phyloP scores from a whole-genome alignment of 2,797 vertebrate species.

The Ciconia nigra region DNA sequence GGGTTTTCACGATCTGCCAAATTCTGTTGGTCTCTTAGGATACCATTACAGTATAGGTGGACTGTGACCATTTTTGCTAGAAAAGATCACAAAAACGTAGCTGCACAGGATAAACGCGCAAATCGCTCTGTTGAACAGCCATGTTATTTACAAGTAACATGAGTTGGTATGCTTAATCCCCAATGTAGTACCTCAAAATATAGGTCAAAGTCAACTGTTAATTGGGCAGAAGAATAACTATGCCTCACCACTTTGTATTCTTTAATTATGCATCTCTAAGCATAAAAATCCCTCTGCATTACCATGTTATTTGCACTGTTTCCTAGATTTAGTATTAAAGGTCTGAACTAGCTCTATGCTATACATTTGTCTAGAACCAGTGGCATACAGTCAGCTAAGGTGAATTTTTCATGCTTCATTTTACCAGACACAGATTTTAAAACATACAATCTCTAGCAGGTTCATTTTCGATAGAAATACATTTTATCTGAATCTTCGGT shows the following conservation, averaged over 20 bases:
- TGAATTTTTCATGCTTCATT: not conserved
- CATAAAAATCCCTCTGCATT: not conserved
- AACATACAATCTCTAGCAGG: not conserved
- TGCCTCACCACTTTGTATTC: not conserved
- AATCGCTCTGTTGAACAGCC: not conserved
- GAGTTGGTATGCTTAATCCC: not conserved
- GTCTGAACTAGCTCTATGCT: not conserved
- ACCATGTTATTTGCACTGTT: not conserved
- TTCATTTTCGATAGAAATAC: not conserved
- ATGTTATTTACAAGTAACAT: not conserved
- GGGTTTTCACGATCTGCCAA: not conserved
- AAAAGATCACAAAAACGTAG: not conserved
- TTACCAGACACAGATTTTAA: not conserved
- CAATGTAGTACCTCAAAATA: not conserved
- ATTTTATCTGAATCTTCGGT: not conserved
- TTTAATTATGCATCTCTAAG: conserved; percentile 15
- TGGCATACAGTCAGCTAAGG: not conserved
- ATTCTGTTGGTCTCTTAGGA: not conserved
- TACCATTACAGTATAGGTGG: not conserved
- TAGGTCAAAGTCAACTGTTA: conserved; percentile 35
- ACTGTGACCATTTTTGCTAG: not conserved
- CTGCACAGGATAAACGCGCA: not conserved
- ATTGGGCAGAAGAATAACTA: not conserved
- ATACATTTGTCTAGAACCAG: not conserved
- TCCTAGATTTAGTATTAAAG: not conserved